Percentiles rank a stretch among this genome's conserved stretches.
Conservation (phyloP, 2,797 vertebrate genomes). For the Microctenopoma lineatum region DNA sequence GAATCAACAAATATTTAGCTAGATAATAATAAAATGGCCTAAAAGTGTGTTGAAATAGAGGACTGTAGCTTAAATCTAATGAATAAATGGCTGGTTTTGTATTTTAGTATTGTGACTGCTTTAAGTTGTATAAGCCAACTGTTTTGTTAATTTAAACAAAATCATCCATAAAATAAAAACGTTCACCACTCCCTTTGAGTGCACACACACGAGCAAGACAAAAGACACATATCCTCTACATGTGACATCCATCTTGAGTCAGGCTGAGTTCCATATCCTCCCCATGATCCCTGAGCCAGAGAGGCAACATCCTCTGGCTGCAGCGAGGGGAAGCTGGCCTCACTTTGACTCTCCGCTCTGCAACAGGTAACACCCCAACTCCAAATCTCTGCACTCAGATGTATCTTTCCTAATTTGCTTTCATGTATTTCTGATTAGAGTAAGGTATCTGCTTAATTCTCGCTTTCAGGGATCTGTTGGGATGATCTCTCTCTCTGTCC, state of each 20-base stretch:
- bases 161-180: background rate
- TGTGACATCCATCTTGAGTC: constrained; percentile 69
- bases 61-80: background rate
- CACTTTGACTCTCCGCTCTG: constrained; percentile 57
- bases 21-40: too few species aligned
- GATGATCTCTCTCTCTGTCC: constrained; percentile 12
- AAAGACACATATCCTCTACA: constrained; percentile 73
- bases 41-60: background rate
- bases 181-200: background rate
- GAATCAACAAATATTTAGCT: too few species aligned
- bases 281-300: constrained; percentile 54
- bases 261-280: constrained; percentile 69
- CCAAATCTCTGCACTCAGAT: background rate
- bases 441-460: background rate
- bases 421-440: constrained; percentile 7
- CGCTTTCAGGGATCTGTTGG: constrained; percentile 17
- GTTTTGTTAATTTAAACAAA: too few species aligned
- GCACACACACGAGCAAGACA: constrained; percentile 41
- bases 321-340: constrained; percentile 61
- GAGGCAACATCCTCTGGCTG: constrained; percentile 72
- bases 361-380: constrained; percentile 69
- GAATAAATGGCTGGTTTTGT: background rate
- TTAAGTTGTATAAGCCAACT: background rate
- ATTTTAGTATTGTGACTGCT: too few species aligned
- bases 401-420: background rate